Conservation (phyloP, 2,888 invertebrate genomes). For the Drosophila tripunctata region DNA sequence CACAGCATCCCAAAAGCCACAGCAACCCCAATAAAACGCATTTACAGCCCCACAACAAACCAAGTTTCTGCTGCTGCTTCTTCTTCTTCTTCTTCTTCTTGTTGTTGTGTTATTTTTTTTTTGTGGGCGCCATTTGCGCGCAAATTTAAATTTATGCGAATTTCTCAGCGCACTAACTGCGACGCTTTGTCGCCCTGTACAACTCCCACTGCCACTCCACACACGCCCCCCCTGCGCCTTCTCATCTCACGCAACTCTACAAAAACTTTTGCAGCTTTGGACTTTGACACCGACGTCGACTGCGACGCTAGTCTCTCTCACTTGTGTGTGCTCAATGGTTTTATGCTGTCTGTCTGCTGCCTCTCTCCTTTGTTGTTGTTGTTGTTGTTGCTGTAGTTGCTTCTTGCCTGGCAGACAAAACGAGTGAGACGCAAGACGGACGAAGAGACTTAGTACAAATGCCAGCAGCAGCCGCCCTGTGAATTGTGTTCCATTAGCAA, state of each 20-base stretch:
- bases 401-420: slow-evolving; percentile 52
- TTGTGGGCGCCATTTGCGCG: slow-evolving; percentile 65
- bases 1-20: slow-evolving; percentile 56
- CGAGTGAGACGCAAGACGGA: slow-evolving; percentile 49
- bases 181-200: slow-evolving; percentile 48
- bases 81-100: slow-evolving; percentile 12
- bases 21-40: slow-evolving; percentile 75
- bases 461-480: slow-evolving; percentile 65
- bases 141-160: slow-evolving; percentile 78
- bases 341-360: slow-evolving; percentile 46
- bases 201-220: background rate
- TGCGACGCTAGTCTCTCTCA: slow-evolving; percentile 39
- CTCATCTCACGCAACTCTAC: background rate
- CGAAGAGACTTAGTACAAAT: slow-evolving; percentile 41
- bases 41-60: slow-evolving; percentile 46
- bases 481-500: slow-evolving; percentile 76
- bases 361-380: slow-evolving; percentile 22
- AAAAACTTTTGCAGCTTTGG: slow-evolving; percentile 67
- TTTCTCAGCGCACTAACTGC: slow-evolving; percentile 67
- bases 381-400: slow-evolving; percentile 44
- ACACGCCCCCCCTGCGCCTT: too few relatives aligned
- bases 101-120: slow-evolving; percentile 27
- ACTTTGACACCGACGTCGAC: slow-evolving; percentile 54
- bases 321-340: slow-evolving; percentile 47
- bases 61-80: slow-evolving; percentile 22